Evolutionary conservation across 2,888 invertebrate species (phyloP).

Genomic region (Scelioninae gen. 2): DNA sequence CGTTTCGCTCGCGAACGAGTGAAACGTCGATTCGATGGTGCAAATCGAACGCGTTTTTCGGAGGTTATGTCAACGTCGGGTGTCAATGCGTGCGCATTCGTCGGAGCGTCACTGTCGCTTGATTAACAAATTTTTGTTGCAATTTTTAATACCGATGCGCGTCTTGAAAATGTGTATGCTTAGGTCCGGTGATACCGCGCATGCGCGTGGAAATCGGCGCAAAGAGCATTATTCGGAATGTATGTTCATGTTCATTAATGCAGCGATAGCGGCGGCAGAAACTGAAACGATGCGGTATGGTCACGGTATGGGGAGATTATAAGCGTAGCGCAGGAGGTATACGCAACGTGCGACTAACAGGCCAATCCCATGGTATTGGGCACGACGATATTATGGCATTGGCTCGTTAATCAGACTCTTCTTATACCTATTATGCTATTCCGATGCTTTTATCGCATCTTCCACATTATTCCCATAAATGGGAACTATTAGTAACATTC

Average conservation of each 20-base stretch:
- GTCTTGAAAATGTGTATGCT: too few relatives aligned
- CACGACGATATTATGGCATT: conserved; percentile 18
- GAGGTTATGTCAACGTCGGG: too few relatives aligned
- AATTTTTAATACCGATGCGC: too few relatives aligned
- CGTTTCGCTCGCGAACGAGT: background rate
- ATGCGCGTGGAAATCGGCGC: too few relatives aligned
- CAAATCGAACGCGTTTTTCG: too few relatives aligned
- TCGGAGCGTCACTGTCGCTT: too few relatives aligned
- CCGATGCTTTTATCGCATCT: conserved; percentile 2
- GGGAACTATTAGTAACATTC: background rate
- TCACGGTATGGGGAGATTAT: conserved; percentile 23
- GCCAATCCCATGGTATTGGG: conserved; percentile 33
- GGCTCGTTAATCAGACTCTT: conserved; percentile 31
- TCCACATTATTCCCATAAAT: conserved; percentile 8
- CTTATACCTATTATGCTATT: conserved; percentile 30
- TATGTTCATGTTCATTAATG: too few relatives aligned
- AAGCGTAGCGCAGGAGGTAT: conserved; percentile 11
- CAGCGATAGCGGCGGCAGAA: conserved; percentile 1
- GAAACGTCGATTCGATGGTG: too few relatives aligned
- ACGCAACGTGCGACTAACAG: conserved; percentile 5
- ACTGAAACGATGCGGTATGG: conserved; percentile 17
- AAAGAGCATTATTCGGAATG: background rate
- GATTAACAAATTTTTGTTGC: too few relatives aligned
- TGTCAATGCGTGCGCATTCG: too few relatives aligned
- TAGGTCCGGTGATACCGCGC: too few relatives aligned